Evolutionary conservation across 2,888 invertebrate species (phyloP).

Genomic region (Meta bourneti): DNA sequence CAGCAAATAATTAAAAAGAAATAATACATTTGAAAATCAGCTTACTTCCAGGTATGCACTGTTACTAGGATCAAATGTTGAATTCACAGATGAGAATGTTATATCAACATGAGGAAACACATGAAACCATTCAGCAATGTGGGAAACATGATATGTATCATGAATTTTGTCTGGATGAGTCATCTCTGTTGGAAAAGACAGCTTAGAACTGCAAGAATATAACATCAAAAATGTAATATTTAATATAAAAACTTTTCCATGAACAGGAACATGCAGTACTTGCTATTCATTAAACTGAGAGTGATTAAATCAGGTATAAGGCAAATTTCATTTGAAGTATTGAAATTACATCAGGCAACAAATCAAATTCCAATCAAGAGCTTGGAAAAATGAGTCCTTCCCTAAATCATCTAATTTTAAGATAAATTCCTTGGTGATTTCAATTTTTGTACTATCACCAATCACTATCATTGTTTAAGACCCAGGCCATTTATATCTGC

Average conservation of each 20-base stretch:
- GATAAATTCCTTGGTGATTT: no score
- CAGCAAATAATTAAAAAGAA: no score
- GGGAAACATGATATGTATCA: constrained; percentile 81
- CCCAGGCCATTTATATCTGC: no score
- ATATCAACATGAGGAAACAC: constrained; percentile 95
- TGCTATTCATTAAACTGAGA: no score
- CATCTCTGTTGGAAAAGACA: constrained; percentile 48
- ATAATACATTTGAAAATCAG: not conserved
- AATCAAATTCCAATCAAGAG: no score
- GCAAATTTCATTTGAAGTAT: no score
- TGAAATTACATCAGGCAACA: no score
- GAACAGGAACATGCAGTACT: not conserved
- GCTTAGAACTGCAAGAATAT: not conserved
- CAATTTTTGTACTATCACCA: no score
- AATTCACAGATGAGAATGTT: constrained; percentile 92
- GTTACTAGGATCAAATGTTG: constrained; percentile 93
- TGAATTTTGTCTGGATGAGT: constrained; percentile 57
- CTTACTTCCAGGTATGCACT: constrained; percentile 94
- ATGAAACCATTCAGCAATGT: constrained; percentile 92
- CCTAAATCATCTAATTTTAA: no score
- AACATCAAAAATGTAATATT: not conserved
- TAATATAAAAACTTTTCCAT: not conserved
- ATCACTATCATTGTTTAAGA: no score
- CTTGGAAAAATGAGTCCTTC: no score
- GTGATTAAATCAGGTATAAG: no score